Conservation (phyloP, 1,140 invertebrate species). For the Lysiphlebus fabarum region DNA sequence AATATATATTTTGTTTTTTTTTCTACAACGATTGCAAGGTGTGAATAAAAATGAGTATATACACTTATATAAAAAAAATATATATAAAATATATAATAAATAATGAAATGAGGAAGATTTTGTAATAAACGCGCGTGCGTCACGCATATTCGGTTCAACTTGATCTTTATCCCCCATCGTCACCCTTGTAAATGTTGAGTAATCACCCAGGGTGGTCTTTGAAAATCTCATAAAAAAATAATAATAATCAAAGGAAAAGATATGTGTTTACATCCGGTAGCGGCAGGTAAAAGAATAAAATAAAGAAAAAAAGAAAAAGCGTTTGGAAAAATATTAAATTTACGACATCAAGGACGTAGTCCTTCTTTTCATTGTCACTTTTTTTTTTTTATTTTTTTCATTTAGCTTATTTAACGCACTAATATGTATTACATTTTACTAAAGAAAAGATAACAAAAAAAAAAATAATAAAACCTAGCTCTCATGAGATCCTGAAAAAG, state of each 20-base stretch:
- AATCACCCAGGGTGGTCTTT: too few species aligned
- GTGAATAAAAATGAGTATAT: slow-evolving; percentile 5
- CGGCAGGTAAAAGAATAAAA: too few species aligned
- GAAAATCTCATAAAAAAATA: too few species aligned
- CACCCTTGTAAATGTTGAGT: too few species aligned
- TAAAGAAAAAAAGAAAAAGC: too few species aligned
- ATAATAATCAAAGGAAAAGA: too few species aligned
- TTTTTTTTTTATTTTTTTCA: neutral
- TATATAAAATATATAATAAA: neutral
- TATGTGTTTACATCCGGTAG: too few species aligned
- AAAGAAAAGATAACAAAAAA: slow-evolving; percentile 37
- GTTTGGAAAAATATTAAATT: too few species aligned
- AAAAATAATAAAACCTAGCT: too few species aligned
- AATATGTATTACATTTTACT: slow-evolving; percentile 41
- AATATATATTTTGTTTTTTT: neutral
- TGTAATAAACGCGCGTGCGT: slow-evolving; percentile 37
- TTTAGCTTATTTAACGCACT: slow-evolving; percentile 5
- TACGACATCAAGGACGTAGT: too few species aligned
- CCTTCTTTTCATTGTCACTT: too few species aligned
- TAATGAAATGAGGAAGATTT: neutral
- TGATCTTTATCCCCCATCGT: slow-evolving; percentile 30
- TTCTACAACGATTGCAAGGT: slow-evolving; percentile 18
- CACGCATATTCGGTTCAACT: slow-evolving; percentile 31
- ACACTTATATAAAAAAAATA: neutral
- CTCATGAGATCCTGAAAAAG: too few species aligned